Evolutionary conservation across 2,888 invertebrate species (phyloP), one percentile per base, ranked within the genome.

Genomic region (Brenthis hecate): DNA sequence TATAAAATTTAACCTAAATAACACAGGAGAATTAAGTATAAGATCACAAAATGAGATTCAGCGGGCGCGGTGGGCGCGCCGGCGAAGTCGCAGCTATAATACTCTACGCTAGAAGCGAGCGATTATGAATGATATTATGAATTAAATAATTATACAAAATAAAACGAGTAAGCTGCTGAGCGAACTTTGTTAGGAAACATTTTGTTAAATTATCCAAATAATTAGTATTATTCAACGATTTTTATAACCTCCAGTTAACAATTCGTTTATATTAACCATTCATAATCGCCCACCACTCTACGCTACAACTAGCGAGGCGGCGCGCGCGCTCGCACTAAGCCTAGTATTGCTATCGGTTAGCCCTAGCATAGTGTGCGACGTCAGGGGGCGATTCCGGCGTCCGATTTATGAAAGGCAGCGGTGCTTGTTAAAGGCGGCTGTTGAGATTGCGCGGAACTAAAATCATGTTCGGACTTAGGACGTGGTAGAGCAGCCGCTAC

Each of bases 391-490:
- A 96, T 95, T 91, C 96, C 96, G 80, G 96, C 96, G 91, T 96
- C 96, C 84, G 96, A 96, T 93, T 96, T 96, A 93, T 96, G 96
- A 93, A 96, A 96, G 83, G 95, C 91, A 81, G 94, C 86, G 73
- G 93, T 91, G 76, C 93, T 82, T 71, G 93, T 85, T 71, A 87
- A 85, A 81, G 91, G 88, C 79, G 94, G 92, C 79, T 93, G 88
- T 79, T 93, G 93, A 79, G 94, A 88, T 77, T 94, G 93, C 81
- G 91, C 93, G 55, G 95, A 94, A 89, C 95, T 94, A 89, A 97
- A 96, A 91, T 96, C 96, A 92, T 95, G 96, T 87, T 97, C 97
- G 73, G 96, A 96, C 89, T 96, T 96, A 80, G 97, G 97, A 78
- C 96, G 93, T 32, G 97, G 97, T 77, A 96, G 94, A 68, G 94